Evolutionary conservation across 2,113 vertebrate genomes (phyloP).

Genomic region (Amphiprion ocellaris): DNA sequence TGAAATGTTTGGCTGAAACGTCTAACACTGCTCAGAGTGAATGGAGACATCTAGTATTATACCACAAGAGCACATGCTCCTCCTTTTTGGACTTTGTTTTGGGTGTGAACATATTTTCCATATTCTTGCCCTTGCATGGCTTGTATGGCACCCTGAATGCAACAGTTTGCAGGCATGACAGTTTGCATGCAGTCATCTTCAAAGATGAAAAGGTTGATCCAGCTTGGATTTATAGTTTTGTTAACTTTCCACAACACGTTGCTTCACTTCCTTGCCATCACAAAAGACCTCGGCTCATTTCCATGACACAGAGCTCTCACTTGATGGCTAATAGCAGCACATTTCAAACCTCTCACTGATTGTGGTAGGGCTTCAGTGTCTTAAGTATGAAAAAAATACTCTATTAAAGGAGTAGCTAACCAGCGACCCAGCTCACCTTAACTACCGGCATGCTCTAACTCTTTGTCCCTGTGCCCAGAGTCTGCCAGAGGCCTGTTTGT

Average conservation of each 20-base stretch:
- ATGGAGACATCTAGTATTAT: conserved; percentile 11
- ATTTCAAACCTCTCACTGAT: conserved; percentile 40
- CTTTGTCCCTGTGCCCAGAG: conserved; percentile 64
- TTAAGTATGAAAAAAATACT: conserved; percentile 53
- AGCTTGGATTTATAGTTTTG: conserved; percentile 49
- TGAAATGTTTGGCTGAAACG: conserved; percentile 38
- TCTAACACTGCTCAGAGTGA: conserved; percentile 31
- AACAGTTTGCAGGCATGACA: conserved; percentile 45
- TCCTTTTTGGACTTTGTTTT: conserved; percentile 47
- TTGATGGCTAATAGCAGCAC: conserved; percentile 9
- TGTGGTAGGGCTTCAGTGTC: conserved; percentile 29
- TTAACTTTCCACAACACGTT: conserved; percentile 6
- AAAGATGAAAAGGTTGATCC: conserved; percentile 46
- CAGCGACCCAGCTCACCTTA: conserved; percentile 52
- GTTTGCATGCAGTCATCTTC: conserved; percentile 81
- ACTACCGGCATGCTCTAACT: conserved; percentile 62
- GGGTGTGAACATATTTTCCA: conserved; percentile 78
- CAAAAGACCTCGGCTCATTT: conserved; percentile 38
- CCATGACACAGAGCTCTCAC: conserved; percentile 19
- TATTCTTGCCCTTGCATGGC: conserved; percentile 79
- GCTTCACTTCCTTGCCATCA: neutral
- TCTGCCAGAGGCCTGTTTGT: conserved; percentile 70
- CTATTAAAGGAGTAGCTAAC: conserved; percentile 52
- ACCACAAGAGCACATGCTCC: conserved; percentile 5
- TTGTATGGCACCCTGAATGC: conserved; percentile 47